Percentiles rank a stretch among this genome's conserved stretches.
These are phyloP conservation scores for Helogale parvula DNA, from an alignment of 2,113 vertebrate species.

Conservation along the genomic window DNA sequence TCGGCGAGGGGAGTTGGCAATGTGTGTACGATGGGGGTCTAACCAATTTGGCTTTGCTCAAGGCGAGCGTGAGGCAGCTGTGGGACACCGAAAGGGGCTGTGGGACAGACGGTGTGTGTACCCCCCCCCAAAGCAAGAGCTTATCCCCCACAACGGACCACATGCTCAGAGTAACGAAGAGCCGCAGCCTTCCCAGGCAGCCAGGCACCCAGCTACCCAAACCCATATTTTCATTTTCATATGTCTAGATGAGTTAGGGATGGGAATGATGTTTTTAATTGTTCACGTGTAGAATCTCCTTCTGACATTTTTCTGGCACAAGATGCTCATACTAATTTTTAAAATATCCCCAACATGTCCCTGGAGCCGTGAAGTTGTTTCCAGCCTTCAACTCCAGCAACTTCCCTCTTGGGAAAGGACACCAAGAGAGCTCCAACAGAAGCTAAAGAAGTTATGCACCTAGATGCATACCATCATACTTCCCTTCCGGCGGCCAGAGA, in stretches of 20 bases:
- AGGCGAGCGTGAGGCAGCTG: fast-evolving
- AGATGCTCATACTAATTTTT: background rate
- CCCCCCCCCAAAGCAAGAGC: background rate
- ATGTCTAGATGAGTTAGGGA: background rate
- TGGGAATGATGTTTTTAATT: background rate
- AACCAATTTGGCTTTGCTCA: background rate
- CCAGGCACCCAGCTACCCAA: background rate
- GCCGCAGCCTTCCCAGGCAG: background rate
- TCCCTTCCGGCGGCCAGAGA: background rate
- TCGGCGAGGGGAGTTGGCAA: background rate
- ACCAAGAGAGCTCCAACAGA: background rate
- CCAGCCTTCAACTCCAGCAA: background rate
- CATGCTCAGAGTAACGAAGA: background rate
- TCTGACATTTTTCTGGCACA: slow-evolving; percentile 28
- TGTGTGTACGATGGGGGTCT: fast-evolving
- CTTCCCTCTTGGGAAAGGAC: background rate
- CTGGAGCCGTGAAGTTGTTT: background rate
- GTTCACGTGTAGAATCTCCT: background rate
- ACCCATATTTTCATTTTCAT: background rate
- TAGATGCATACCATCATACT: background rate
- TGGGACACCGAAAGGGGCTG: fast-evolving
- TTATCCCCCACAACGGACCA: background rate
- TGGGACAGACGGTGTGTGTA: background rate
- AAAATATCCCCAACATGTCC: background rate
- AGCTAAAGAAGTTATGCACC: background rate